A percentile compares a stretch with the other conserved stretches of the same genome.
These are phyloP conservation scores for Pachypanchax playfairii DNA, from an alignment of 2,113 vertebrate genomes.

Conservation along the genomic window DNA sequence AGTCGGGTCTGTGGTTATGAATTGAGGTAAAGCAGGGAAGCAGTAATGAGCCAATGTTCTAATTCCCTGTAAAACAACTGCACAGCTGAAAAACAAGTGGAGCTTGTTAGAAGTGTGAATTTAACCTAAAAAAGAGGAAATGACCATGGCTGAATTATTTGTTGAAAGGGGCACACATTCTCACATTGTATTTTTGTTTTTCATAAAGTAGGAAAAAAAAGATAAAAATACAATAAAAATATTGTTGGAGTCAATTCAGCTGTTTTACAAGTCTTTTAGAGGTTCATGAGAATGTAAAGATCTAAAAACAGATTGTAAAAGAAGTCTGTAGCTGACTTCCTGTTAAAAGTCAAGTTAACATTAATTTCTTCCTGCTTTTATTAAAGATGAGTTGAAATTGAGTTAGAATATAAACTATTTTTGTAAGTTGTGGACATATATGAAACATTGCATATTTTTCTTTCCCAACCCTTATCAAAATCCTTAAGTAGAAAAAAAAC, in stretches of 20 bases:
- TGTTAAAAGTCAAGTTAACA: no score
- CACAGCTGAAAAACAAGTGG: conserved; percentile 2
- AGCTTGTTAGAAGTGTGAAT: not conserved
- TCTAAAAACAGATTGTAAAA: no score
- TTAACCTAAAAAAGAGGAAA: not conserved
- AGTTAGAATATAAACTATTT: no score
- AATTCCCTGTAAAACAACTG: not conserved
- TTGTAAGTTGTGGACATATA: no score
- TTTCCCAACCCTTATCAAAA: not conserved
- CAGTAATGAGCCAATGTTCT: not conserved
- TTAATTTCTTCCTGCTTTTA: no score
- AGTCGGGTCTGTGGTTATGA: not conserved
- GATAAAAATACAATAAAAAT: no score
- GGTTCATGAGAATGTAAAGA: not conserved
- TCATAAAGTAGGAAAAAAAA: not conserved
- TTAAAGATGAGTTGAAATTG: no score
- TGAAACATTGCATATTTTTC: no score
- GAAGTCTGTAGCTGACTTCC: no score
- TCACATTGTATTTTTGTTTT: not conserved
- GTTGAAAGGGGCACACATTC: not conserved
- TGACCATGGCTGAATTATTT: not conserved
- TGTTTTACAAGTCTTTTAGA: not conserved
- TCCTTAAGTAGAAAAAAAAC: not conserved
- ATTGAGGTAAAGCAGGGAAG: not conserved
- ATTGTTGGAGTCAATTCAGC: not conserved